phyloP scores from a whole-genome alignment of 2,113 vertebrate species.

The Fukomys damarensis region DNA sequence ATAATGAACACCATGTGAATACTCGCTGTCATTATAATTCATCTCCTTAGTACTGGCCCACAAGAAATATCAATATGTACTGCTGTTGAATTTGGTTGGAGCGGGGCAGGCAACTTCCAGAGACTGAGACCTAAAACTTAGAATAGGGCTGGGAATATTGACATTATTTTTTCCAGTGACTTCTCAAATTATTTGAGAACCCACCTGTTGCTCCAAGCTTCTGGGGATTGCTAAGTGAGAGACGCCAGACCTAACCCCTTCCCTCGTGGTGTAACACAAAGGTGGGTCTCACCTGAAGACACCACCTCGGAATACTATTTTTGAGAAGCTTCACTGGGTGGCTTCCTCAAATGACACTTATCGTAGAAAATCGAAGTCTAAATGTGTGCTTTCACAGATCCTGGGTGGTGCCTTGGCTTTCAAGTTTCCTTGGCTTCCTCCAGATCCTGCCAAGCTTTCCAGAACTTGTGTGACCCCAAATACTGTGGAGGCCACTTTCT shows the following conservation, averaged over 20 bases:
- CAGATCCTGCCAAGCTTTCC: not conserved
- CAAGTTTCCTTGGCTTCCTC: not conserved
- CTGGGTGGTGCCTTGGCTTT: not conserved
- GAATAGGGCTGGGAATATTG: not conserved
- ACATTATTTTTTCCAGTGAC: not conserved
- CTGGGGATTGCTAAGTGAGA: not conserved
- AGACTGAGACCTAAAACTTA: not conserved
- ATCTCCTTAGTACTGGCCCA: not conserved
- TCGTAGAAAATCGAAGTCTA: not conserved
- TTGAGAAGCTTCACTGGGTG: not conserved
- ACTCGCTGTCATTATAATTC: not conserved
- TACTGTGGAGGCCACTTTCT: not conserved
- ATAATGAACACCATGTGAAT: not conserved
- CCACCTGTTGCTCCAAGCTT: not conserved
- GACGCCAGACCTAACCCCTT: not conserved
- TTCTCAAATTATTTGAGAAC: not conserved
- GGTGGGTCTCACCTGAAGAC: not conserved
- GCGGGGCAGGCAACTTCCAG: not conserved
- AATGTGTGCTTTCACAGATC: not conserved
- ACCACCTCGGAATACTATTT: conserved; percentile 3
- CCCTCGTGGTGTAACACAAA: not conserved
- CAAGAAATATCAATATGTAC: not conserved
- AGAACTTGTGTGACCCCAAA: not conserved
- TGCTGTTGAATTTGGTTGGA: not conserved
- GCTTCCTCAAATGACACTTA: not conserved